Conservation (phyloP, 2,797 vertebrate species). For the Knipowitschia caucasica region DNA sequence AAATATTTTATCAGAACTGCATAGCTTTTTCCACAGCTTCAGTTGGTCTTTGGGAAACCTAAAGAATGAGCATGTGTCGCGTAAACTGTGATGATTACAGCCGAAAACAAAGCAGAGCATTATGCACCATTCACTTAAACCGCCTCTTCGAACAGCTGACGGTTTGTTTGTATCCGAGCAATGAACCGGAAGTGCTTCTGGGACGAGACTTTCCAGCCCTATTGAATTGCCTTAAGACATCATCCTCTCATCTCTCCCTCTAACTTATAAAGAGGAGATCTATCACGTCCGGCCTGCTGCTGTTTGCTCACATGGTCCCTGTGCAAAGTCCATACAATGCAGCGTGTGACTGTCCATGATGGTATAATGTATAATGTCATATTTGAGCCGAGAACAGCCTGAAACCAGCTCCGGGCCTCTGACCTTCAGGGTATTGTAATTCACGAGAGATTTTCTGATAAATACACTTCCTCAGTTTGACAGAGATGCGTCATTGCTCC, state of each 20-base stretch:
- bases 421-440: constrained; percentile 25
- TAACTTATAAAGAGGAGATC: not conserved
- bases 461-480: constrained; percentile 8
- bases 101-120: too few species aligned
- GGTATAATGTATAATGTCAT: constrained; percentile 22
- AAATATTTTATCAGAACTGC: too few species aligned
- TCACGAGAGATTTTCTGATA: constrained; percentile 1
- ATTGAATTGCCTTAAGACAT: not conserved
- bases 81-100: too few species aligned
- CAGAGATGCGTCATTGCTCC: not conserved
- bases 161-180: too few species aligned
- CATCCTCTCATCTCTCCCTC: not conserved
- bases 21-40: too few species aligned
- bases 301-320: constrained; percentile 33
- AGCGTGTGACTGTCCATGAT: constrained; percentile 34
- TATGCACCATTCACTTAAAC: too few species aligned
- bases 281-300: constrained; percentile 10
- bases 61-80: too few species aligned
- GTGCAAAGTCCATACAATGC: constrained; percentile 37
- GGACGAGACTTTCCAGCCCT: too few species aligned
- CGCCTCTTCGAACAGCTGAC: too few species aligned
- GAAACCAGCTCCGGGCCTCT: constrained; percentile 11
- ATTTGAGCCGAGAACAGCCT: constrained; percentile 16
- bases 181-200: too few species aligned
- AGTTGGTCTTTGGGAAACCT: too few species aligned